Evolutionary conservation across 2,113 vertebrate species (phyloP).

Genomic region (Aptenodytes patagonicus): DNA sequence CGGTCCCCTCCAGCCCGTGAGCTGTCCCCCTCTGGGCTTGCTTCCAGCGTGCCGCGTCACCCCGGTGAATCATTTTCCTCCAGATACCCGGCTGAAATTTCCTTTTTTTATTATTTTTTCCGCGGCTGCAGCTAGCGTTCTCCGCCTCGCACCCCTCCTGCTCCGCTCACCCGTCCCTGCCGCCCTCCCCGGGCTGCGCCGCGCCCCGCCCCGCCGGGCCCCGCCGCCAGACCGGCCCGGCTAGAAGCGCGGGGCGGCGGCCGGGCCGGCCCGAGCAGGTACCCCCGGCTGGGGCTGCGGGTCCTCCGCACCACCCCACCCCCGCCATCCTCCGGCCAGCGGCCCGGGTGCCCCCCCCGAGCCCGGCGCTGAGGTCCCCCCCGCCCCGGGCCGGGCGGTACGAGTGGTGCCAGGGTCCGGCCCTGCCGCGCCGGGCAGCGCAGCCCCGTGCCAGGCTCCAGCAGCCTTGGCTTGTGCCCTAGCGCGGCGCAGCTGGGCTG

Average conservation of each 20-base stretch:
- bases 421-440: not conserved
- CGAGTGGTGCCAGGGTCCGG: not conserved
- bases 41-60: not conserved
- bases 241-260: not conserved
- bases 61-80: not conserved
- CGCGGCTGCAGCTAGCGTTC: too few species aligned
- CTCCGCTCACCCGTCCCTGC: not conserved
- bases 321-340: too few species aligned
- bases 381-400: too few species aligned
- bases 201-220: not conserved
- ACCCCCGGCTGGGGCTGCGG: not conserved
- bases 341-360: too few species aligned
- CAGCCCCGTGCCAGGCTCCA: not conserved
- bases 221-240: not conserved
- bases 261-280: not conserved
- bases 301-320: fast-evolving
- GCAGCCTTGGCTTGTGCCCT: not conserved
- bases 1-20: not conserved
- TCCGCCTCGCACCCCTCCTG: fast-evolving
- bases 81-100: not conserved
- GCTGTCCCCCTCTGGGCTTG: not conserved
- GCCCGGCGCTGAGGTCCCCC: too few species aligned
- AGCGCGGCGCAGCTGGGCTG: not conserved
- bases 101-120: not conserved
- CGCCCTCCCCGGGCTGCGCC: not conserved